Evolutionary conservation across 2,113 vertebrate genomes (phyloP).

Genomic region (Miniopterus natalensis): DNA sequence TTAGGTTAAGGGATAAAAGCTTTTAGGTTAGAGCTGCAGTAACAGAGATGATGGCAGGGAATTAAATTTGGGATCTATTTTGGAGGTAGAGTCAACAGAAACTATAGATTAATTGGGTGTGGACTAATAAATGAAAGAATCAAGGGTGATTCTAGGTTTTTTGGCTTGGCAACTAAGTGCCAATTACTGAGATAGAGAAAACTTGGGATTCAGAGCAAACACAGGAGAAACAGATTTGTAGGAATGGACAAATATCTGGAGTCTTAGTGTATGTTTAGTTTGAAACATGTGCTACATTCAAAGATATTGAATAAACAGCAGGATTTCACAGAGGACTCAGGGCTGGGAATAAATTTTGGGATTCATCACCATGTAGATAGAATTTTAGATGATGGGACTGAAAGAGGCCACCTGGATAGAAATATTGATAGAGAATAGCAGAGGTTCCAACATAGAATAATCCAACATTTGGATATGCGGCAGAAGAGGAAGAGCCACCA

Average conservation of each 20-base stretch:
- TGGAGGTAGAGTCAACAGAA: neutral
- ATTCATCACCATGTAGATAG: neutral
- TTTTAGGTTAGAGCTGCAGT: neutral
- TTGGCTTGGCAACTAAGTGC: neutral
- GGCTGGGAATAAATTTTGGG: neutral
- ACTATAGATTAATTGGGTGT: neutral
- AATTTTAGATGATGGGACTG: neutral
- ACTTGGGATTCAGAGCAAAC: neutral
- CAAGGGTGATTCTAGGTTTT: neutral
- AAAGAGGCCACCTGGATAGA: neutral
- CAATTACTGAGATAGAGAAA: neutral
- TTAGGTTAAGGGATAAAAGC: neutral
- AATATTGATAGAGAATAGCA: neutral
- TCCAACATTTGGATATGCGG: fast-evolving
- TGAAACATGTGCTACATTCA: neutral
- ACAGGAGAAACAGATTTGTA: neutral
- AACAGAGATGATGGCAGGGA: neutral
- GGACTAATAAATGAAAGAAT: neutral
- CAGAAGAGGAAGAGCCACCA: neutral
- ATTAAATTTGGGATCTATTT: neutral
- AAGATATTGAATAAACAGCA: neutral
- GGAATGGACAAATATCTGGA: neutral
- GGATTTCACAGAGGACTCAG: neutral
- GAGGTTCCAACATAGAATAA: neutral
- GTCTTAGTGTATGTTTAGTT: neutral